Base-by-base conservation (phyloP, 1,140 invertebrate species). In the Formica selysi region DNA sequence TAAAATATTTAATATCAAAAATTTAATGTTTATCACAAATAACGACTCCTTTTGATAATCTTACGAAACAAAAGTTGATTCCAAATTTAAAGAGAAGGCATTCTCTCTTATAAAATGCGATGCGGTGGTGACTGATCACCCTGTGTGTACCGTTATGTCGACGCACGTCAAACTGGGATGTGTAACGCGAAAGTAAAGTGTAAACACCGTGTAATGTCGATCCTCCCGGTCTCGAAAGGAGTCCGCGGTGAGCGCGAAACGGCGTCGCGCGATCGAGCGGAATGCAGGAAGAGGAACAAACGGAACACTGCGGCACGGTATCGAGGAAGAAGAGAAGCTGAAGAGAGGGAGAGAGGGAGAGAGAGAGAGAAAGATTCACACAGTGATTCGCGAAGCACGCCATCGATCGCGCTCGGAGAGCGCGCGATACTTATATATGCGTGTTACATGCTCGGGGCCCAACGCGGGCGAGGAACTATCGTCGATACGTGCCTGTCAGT, bases 141-240 rank as follows among this genome's bases (percentile, higher is more conserved):
- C 48, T 54, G 65, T 5, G n/a, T 16, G 48, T 68, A 80, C 78
- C 65, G 78, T 80, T 70, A 80, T 44, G 65, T 80, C 78, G 78
- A 71, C 65, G 65, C 36, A 70, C 48, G 22, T 80, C 64, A 54
- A 70, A 54, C 78, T 32, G 65, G 65, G 65, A 70, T 71, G 38
- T 32, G 78, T 57, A 80, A 80, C 78, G 78, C 78, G 78, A 80
- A 80, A 80, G 65, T 80, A 70, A 80, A 80, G 78, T 59, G 86
- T 90, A 87, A 90, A 90, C 85, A 89, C 79, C 79, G 88, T 89
- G 88, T 86, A 89, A 89, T 76, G 74, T 65, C 84, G 87, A 86
- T 83, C 64, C 64, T 54, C 79, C 67, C 32, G 85, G 78, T 73
- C 83, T 89, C 85, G 88, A 89, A 90, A 90, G 88, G 83, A 86